Evolutionary conservation across 2,113 vertebrate species (phyloP).

Genomic region (Hyla sarda): DNA sequence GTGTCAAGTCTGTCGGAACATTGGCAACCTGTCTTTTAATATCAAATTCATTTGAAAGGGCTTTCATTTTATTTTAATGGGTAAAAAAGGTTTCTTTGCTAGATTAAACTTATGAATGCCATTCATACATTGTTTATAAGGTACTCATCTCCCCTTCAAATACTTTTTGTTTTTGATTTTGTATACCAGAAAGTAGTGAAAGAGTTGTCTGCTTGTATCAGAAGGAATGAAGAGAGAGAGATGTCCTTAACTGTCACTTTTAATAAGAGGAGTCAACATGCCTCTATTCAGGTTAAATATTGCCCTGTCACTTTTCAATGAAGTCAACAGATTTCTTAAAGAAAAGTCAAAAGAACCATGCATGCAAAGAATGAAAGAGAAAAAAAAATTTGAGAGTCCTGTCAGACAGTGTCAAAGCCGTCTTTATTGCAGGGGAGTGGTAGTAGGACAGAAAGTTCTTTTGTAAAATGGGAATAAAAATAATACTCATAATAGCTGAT

Average conservation of each 20-base stretch:
- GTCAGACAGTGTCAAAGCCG: slow-evolving; percentile 93
- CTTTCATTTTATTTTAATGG: slow-evolving; percentile 87
- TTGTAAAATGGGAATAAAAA: slow-evolving; percentile 87
- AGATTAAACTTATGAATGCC: slow-evolving; percentile 98
- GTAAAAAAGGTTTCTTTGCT: slow-evolving; percentile 89
- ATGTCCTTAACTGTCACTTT: slow-evolving; percentile 95
- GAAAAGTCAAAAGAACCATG: slow-evolving; percentile 91
- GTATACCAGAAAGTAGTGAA: slow-evolving; percentile 90
- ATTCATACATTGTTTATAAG: slow-evolving; percentile 98
- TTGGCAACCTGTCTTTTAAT: slow-evolving; percentile 83
- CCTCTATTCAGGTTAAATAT: slow-evolving; percentile 96
- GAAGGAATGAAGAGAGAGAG: slow-evolving; percentile 93
- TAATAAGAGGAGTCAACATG: slow-evolving; percentile 96
- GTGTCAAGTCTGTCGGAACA: slow-evolving; percentile 63
- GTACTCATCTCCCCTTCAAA: slow-evolving; percentile 82
- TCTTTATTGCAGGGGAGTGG: slow-evolving; percentile 81
- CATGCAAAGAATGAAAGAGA: slow-evolving; percentile 85
- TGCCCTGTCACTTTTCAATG: slow-evolving; percentile 95
- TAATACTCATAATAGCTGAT: slow-evolving; percentile 91
- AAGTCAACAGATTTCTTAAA: slow-evolving; percentile 95
- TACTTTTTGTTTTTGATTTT: slow-evolving; percentile 94
- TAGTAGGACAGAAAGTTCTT: slow-evolving; percentile 82
- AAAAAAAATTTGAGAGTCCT: slow-evolving; percentile 75
- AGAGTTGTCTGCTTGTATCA: slow-evolving; percentile 92
- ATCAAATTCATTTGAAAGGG: slow-evolving; percentile 86